Percentiles rank a stretch among this genome's conserved stretches.
Conservation (phyloP, 2,888 invertebrate species). For the Catocala fraxini region DNA sequence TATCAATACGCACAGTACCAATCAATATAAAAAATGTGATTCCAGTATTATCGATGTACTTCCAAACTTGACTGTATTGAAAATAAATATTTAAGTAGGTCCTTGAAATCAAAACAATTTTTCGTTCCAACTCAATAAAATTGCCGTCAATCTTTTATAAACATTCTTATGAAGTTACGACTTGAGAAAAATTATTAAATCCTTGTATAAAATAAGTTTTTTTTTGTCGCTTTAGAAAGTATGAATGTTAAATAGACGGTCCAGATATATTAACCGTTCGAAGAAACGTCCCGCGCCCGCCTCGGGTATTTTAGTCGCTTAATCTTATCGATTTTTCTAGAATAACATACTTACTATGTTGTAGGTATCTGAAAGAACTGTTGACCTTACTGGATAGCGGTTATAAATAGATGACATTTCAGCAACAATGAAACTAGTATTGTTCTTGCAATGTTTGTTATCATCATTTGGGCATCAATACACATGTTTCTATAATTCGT, state of each 20-base stretch:
- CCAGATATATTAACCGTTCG: neutral
- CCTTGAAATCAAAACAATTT: no score
- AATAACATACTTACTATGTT: conserved; percentile 10
- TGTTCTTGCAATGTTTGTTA: conserved; percentile 6
- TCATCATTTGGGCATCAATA: no score
- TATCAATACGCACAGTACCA: no score
- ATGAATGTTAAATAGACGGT: neutral
- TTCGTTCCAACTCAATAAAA: no score
- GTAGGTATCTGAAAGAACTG: conserved; percentile 9
- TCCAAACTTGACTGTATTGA: no score
- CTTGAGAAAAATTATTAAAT: neutral
- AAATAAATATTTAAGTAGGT: no score
- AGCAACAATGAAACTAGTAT: conserved; percentile 9
- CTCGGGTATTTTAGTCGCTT: conserved; percentile 3
- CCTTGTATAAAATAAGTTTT: neutral
- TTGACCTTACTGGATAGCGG: conserved; percentile 37
- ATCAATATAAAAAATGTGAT: no score
- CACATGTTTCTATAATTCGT: no score
- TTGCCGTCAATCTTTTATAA: no score
- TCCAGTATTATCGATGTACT: no score
- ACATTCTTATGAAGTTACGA: no score
- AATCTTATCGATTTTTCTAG: conserved; percentile 19
- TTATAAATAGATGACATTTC: conserved; percentile 36
- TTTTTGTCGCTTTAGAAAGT: no score
- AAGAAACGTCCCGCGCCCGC: neutral